A percentile compares a stretch with the other conserved stretches of the same genome.
Conservation (phyloP, 2,888 invertebrate genomes). For the Busseola fusca region DNA sequence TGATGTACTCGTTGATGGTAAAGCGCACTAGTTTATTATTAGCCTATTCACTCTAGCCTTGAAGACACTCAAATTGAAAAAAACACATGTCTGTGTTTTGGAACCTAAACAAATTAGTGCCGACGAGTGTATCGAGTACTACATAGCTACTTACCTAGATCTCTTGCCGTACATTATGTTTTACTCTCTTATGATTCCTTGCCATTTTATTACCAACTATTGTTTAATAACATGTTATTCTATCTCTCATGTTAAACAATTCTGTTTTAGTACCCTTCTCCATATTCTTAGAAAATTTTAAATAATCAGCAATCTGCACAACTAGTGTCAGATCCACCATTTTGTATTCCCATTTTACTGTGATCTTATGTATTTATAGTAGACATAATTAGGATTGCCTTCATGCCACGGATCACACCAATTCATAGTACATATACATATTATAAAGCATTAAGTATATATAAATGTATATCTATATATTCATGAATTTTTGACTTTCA, state of each 20-base stretch:
- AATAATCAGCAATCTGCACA: slow-evolving; percentile 35
- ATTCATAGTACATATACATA: slow-evolving; percentile 53
- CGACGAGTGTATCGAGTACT: slow-evolving; percentile 22
- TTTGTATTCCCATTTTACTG: slow-evolving; percentile 62
- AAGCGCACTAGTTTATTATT: no score
- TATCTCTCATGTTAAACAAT: slow-evolving; percentile 4
- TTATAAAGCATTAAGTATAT: slow-evolving; percentile 47
- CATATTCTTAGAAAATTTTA: neutral
- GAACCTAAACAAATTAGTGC: slow-evolving; percentile 28
- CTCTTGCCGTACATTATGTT: slow-evolving; percentile 46
- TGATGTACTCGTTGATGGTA: no score
- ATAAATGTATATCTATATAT: slow-evolving; percentile 47
- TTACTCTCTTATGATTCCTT: slow-evolving; percentile 25
- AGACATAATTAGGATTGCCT: slow-evolving; percentile 58
- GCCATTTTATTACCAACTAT: slow-evolving; percentile 11
- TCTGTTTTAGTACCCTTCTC: slow-evolving; percentile 17
- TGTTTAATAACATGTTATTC: slow-evolving; percentile 2
- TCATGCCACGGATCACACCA: slow-evolving; percentile 61
- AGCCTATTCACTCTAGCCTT: no score
- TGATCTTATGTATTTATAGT: slow-evolving; percentile 61
- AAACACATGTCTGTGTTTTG: slow-evolving; percentile 31
- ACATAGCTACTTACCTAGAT: slow-evolving; percentile 17
- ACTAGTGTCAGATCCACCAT: slow-evolving; percentile 47
- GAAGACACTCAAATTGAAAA: no score
- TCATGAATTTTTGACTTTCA: slow-evolving; percentile 59